Percentiles rank a stretch among this genome's conserved stretches.
Evolutionary conservation across 1,140 invertebrate species (phyloP).

Genomic region (Apis florea): DNA sequence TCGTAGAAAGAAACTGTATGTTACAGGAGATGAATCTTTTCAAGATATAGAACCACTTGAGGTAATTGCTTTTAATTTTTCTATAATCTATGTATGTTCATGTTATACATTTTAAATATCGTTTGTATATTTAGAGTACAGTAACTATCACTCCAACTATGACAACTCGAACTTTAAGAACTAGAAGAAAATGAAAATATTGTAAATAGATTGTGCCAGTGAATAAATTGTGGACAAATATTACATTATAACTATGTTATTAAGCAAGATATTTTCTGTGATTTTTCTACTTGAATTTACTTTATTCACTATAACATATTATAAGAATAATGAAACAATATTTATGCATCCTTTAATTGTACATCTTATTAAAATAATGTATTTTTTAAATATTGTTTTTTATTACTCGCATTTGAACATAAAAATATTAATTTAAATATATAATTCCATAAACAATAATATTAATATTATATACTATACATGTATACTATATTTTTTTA

Average conservation of each 20-base stretch:
- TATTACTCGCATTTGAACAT: not conserved
- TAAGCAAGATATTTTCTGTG: too few species aligned
- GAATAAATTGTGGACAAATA: not conserved
- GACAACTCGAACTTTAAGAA: slow-evolving; percentile 62
- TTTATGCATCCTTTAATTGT: slow-evolving; percentile 11
- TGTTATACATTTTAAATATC: slow-evolving; percentile 1
- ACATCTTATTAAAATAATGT: slow-evolving; percentile 10
- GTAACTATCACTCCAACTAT: slow-evolving; percentile 19
- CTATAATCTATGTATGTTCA: not conserved
- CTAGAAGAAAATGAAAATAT: slow-evolving; percentile 57
- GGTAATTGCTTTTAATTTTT: slow-evolving; percentile 43
- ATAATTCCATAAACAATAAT: not conserved
- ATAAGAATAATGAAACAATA: not conserved
- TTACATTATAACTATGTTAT: too few species aligned
- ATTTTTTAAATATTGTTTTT: not conserved
- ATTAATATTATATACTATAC: not conserved
- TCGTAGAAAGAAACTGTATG: slow-evolving; percentile 68
- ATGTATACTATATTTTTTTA: not conserved
- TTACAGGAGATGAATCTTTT: slow-evolving; percentile 53
- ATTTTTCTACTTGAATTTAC: too few species aligned
- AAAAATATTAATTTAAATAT: not conserved
- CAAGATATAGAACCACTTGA: slow-evolving; percentile 63
- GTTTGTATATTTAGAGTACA: slow-evolving; percentile 14
- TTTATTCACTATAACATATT: too few species aligned
- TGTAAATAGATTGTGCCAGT: slow-evolving; percentile 23